Conservation (phyloP, 2,113 vertebrate species). For the Cyanistes caeruleus region DNA sequence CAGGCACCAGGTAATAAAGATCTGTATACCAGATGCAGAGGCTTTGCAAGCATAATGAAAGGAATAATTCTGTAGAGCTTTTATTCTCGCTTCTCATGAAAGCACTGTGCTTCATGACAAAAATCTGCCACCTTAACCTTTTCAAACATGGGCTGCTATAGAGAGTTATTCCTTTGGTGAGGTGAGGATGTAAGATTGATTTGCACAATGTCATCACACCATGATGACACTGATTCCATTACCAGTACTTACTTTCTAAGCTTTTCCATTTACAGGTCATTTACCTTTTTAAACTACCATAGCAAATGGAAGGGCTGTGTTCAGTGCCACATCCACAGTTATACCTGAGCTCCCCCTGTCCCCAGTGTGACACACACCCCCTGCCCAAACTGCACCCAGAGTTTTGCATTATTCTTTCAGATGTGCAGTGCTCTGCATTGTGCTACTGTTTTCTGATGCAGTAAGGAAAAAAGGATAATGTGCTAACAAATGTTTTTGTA, state of each 20-base stretch:
- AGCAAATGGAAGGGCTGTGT: background rate
- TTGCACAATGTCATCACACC: background rate
- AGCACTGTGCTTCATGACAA: background rate
- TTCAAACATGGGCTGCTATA: background rate
- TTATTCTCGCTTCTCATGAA: background rate
- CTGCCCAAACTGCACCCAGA: background rate
- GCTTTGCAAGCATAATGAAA: background rate
- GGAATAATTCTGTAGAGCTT: background rate
- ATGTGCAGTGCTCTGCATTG: background rate
- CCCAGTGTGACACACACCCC: fast-evolving
- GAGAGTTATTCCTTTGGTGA: background rate
- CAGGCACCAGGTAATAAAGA: background rate
- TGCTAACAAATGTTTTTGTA: background rate
- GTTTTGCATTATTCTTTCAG: background rate
- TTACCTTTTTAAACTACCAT: background rate
- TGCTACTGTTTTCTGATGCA: background rate
- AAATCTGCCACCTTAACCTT: background rate
- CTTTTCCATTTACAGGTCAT: background rate
- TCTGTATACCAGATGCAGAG: background rate
- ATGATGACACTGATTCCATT: background rate
- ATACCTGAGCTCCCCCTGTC: background rate
- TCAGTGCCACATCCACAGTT: background rate
- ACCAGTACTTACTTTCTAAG: background rate
- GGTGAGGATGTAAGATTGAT: background rate
- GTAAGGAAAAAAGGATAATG: background rate